Evolutionary conservation across 2,888 invertebrate species (phyloP).

Genomic region (Polydrusus pterygomalis): DNA sequence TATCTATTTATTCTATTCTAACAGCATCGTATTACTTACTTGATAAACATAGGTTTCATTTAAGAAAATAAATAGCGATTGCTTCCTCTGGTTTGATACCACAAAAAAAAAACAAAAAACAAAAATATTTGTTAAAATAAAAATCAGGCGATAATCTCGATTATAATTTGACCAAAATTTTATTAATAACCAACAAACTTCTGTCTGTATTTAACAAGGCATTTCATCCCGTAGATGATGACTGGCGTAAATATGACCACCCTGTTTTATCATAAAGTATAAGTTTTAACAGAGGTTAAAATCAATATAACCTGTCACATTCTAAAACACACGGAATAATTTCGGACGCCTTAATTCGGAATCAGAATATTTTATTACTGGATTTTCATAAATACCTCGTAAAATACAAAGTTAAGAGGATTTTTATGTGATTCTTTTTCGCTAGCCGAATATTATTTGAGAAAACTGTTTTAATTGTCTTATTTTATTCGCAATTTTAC

Average conservation of each 20-base stretch:
- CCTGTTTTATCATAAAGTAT: constrained; percentile 24
- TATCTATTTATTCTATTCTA: too few species aligned
- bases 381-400: constrained; percentile 43
- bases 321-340: constrained; percentile 33
- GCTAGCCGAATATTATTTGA: neutral
- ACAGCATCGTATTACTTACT: too few species aligned
- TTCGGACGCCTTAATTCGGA: constrained; percentile 33
- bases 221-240: neutral
- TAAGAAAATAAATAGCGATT: too few species aligned
- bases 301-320: constrained; percentile 34
- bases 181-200: too few species aligned
- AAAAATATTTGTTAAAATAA: too few species aligned
- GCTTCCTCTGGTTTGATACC: too few species aligned
- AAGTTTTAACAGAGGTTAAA: constrained; percentile 21
- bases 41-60: too few species aligned
- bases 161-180: too few species aligned
- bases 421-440: constrained; percentile 16
- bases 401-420: constrained; percentile 29
- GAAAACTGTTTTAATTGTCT: neutral
- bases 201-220: too few species aligned
- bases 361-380: constrained; percentile 34
- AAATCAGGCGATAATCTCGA: too few species aligned
- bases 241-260: constrained; percentile 4
- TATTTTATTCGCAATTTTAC: neutral
- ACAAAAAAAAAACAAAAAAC: too few species aligned